phyloP scores from a whole-genome alignment of 2,797 vertebrate species.

The Sebastes diaconus region DNA sequence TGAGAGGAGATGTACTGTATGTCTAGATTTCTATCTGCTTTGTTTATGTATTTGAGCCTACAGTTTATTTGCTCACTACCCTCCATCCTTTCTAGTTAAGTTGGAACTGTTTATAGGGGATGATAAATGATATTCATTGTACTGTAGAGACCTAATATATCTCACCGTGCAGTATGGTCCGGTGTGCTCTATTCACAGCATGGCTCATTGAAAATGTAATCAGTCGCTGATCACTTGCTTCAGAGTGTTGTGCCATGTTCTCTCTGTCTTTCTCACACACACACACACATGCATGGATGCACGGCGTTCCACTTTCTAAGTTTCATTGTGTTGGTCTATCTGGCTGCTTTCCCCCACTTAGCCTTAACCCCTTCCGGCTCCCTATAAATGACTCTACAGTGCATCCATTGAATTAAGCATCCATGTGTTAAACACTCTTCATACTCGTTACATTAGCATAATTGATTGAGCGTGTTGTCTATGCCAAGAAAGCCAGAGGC shows the following conservation, averaged over 20 bases:
- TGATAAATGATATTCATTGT: conserved; percentile 52
- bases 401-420: conserved; percentile 51
- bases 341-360: conserved; percentile 50
- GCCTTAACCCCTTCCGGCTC: conserved; percentile 60
- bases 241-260: conserved; percentile 34
- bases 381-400: conserved; percentile 44
- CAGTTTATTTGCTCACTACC: conserved; percentile 9
- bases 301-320: conserved; percentile 10
- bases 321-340: conserved; percentile 35
- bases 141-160: conserved; percentile 33
- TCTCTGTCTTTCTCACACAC: not conserved
- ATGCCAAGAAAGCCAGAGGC: conserved; percentile 72
- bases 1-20: not conserved
- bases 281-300: not conserved
- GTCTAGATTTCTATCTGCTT: not conserved
- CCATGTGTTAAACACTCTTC: conserved; percentile 64
- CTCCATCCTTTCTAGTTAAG: conserved; percentile 16
- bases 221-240: conserved; percentile 64
- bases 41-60: not conserved
- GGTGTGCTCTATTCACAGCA: conserved; percentile 50
- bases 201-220: conserved; percentile 73
- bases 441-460: conserved; percentile 74
- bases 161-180: conserved; percentile 27
- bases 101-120: conserved; percentile 32
- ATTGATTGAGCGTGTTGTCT: conserved; percentile 69